Evolutionary conservation across 2,888 invertebrate genomes (phyloP), one percentile per base, ranked within the genome.

Genomic region (Leptogaster cylindrica): DNA sequence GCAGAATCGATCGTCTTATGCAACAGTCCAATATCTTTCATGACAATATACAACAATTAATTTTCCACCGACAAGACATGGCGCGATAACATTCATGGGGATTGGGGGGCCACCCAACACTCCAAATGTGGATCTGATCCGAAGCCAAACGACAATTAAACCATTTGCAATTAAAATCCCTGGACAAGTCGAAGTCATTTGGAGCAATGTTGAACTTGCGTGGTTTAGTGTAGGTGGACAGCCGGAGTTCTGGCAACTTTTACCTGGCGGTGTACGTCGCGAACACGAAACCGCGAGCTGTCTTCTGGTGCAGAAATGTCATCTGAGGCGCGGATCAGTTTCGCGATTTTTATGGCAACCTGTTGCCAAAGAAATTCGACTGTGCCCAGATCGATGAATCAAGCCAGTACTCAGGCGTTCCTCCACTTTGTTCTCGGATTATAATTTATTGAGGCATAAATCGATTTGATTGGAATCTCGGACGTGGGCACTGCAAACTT

Each of bases 371-470:
- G 1, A 33, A 23, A 39, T 55, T 55, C 55, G 36, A 55, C 23
- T 36, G 55, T 55, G 12, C 25, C 18, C 39, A 55, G 55, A n/a
- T 18, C 36, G 23, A 23, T 23, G 36, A 16, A 36, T 20, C 12
- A 36, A 41, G 41, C 12, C 51, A 46, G 16, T 25, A 25, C 12
- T 36, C 23, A 20, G 36, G 5, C 25, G 16, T 8, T 36, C 23
- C 55, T 55, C 36, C 23, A 55, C 55, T 36, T 36, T 55, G 55
- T 55, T 55, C 55, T 55, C 25, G 55, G 36, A 20, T 39, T 55
- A 55, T 55, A 55, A 55, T 55, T 55, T 55, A 55, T 55, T 55
- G 55, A 55, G 55, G 55, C 36, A 55, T 55, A 55, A 55, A 55
- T 55, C 36, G 55, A 55, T 55, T 55, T 25, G 55, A 55, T 55